phyloP scores from a whole-genome alignment of 2,888 invertebrate species.

The Poecilobothrus nobilitatus region DNA sequence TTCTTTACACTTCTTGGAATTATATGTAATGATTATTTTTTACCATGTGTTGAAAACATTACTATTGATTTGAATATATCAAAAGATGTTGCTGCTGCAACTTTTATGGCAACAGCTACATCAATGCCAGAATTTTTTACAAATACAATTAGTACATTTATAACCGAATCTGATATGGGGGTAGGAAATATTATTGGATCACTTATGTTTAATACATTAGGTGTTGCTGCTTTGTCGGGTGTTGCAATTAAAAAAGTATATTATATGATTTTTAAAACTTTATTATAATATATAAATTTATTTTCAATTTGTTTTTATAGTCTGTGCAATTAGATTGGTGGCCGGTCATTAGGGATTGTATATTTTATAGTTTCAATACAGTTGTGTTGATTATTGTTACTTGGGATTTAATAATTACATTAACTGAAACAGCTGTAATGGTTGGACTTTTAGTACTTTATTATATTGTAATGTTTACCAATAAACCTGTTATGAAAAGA shows the following conservation, averaged over 20 bases:
- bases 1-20: conserved; percentile 78
- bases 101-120: conserved; percentile 93
- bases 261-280: no score
- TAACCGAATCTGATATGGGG: conserved; percentile 75
- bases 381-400: conserved; percentile 60
- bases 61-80: conserved; percentile 70
- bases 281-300: not conserved
- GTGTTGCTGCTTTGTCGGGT: conserved; percentile 73
- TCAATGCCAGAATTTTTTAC: conserved; percentile 92
- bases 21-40: conserved; percentile 85
- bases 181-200: conserved; percentile 83
- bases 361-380: conserved; percentile 68
- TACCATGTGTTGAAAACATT: conserved; percentile 81
- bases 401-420: conserved; percentile 68
- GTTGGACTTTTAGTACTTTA: conserved; percentile 66
- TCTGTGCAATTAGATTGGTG: conserved; percentile 68
- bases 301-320: conserved; percentile 44
- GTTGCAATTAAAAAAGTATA: conserved; percentile 62
- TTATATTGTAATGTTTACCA: conserved; percentile 64
- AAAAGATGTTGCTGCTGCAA: conserved; percentile 90
- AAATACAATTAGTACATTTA: conserved; percentile 78
- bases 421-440: conserved; percentile 69
- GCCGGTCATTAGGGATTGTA: conserved; percentile 72
- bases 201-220: conserved; percentile 77
- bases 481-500: conserved; percentile 47